Evolutionary conservation across 2,888 invertebrate genomes (phyloP), one percentile per base, ranked within the genome.

Genomic region (Pristionchus maxplancki): DNA sequence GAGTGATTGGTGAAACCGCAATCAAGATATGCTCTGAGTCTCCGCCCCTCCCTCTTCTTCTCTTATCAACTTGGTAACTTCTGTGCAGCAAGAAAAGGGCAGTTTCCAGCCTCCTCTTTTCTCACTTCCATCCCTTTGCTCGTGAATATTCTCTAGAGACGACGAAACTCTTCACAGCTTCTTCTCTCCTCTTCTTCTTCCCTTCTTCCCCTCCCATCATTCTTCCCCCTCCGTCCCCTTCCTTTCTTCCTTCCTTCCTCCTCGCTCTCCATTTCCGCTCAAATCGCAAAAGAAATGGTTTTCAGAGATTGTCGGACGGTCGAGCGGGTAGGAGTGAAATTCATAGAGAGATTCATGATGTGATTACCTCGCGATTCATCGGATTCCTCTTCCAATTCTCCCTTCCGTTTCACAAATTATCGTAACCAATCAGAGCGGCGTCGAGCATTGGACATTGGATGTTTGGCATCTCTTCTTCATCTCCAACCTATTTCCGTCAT

Each of bases 401-500:
- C 67, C 34, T 34, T 67, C 67, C 34, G 31, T 67, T 34, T 34
- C 67, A 13, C 67, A 34, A 67, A 78, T 78, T 78, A 40, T 78
- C 78, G 40, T 78, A n/a, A 0, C 44, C 78, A 71, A 34, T 71
- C 20, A 71, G 34, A 31, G 71, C 17, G 50, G 4, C 53, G 53
- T 20, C 20, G 37, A 37, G 31, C 37, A 11, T 37, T 71, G 71
- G 71, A 37, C 71, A 71, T 11, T 34, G n/a, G 71, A 34, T 71
- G 71, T 71, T 71, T 71, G 31, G 34, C 71, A 71, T 62, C 8
- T 62, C 31, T n/a, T 20, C 53, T 44, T 44, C 44, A 58, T 24
- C 64, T 31, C 64, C 28, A 24, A 74, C 34, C 74, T 78, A 78
- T 78, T 78, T 78, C 78, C 78, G 78, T 78, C 78, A 78, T 78